Percentiles rank a stretch among this genome's conserved stretches.
Evolutionary conservation across 2,797 vertebrate genomes (phyloP).

Genomic region (Allobates femoralis): DNA sequence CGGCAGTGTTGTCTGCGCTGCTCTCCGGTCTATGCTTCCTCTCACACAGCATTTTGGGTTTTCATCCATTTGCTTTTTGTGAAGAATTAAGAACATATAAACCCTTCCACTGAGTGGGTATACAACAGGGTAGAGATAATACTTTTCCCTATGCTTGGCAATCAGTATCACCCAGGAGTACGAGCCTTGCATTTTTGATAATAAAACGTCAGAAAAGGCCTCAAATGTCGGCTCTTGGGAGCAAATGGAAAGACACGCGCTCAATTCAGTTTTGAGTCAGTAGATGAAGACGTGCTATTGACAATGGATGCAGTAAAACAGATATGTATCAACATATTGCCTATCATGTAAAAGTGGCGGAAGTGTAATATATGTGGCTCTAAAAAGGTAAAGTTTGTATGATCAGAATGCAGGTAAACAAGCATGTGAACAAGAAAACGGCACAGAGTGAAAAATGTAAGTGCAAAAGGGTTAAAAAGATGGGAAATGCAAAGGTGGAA

Average conservation of each 20-base stretch:
- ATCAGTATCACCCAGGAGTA: slow-evolving; percentile 21
- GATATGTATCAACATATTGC: not conserved
- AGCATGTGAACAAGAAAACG: not conserved
- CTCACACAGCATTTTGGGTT: slow-evolving; percentile 38
- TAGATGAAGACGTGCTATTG: slow-evolving; percentile 15
- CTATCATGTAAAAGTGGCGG: not conserved
- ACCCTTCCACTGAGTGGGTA: slow-evolving; percentile 5
- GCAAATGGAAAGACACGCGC: not conserved
- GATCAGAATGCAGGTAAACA: not conserved
- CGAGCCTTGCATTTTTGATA: slow-evolving; percentile 21
- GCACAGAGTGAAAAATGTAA: slow-evolving; percentile 1
- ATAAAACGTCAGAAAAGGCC: not conserved
- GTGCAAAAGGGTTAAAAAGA: not conserved
- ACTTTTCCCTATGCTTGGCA: slow-evolving; percentile 12
- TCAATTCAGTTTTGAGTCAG: not conserved
- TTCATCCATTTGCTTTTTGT: slow-evolving; percentile 32
- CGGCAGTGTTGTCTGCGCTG: slow-evolving; percentile 9
- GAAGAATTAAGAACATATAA: slow-evolving; percentile 33
- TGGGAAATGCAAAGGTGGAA: not conserved
- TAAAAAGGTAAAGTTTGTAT: not conserved
- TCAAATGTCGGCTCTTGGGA: not conserved
- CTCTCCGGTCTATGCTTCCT: slow-evolving; percentile 34
- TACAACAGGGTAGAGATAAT: slow-evolving; percentile 41
- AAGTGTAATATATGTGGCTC: not conserved
- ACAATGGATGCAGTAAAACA: not conserved